Evolutionary conservation across 92 coral and sea anemone genomes (phyloP).

Genomic region (Bergia puertoricense): DNA sequence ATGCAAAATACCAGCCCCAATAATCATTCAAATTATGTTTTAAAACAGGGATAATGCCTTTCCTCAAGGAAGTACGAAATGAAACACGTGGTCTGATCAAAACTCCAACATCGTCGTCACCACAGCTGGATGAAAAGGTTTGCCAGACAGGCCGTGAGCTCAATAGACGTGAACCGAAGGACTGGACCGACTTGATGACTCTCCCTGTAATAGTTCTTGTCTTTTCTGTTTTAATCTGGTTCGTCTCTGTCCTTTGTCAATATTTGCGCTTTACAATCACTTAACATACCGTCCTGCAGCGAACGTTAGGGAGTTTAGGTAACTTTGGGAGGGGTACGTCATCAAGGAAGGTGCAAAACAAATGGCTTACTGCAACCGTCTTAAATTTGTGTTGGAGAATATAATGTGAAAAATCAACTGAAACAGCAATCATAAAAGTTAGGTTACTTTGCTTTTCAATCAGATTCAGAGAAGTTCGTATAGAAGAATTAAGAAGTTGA

Average conservation of each 20-base stretch:
- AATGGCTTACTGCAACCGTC: no score
- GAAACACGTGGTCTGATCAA: slow-evolving; percentile 30
- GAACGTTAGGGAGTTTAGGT: no score
- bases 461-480: no score
- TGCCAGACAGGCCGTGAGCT: neutral
- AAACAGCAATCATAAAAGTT: no score
- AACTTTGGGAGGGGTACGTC: no score
- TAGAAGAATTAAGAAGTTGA: no score
- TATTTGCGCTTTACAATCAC: no score
- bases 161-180: neutral
- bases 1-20: neutral
- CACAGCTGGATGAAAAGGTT: neutral
- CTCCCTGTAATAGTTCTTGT: slow-evolving; percentile 2
- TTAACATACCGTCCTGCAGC: no score
- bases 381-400: no score
- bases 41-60: slow-evolving; percentile 38
- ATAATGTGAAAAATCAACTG: no score
- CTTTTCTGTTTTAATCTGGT: slow-evolving; percentile 19
- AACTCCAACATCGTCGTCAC: neutral
- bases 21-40: neutral
- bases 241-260: neutral
- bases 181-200: neutral
- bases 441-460: no score
- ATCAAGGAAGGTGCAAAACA: no score
- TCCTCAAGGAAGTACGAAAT: slow-evolving; percentile 27